These are phyloP conservation scores for Drosophila helvetica DNA, from an alignment of 2,888 invertebrate species.

Conservation along the genomic window DNA sequence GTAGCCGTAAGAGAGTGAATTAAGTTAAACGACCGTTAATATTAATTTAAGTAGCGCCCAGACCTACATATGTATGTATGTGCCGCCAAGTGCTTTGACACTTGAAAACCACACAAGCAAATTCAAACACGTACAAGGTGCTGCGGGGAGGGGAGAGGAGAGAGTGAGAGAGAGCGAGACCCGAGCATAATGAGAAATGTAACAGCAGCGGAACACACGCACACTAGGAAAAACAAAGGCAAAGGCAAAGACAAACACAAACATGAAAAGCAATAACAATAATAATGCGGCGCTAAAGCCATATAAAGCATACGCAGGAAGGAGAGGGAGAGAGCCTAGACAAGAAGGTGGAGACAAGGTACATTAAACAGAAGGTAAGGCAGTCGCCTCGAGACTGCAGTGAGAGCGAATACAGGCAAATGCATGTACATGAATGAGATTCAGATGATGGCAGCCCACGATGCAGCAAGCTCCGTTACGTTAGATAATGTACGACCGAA, in stretches of 20 bases:
- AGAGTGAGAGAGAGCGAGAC: conserved; percentile 1
- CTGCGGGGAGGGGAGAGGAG: neutral
- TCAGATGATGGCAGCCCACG: too few species aligned
- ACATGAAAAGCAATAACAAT: conserved; percentile 53
- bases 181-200: conserved; percentile 46
- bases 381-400: too few species aligned
- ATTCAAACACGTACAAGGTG: conserved; percentile 7
- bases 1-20: conserved; percentile 34
- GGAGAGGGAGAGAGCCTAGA: neutral
- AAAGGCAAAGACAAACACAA: conserved; percentile 7
- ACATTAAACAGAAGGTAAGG: too few species aligned
- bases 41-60: conserved; percentile 51
- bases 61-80: too few species aligned
- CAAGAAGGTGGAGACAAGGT: too few species aligned
- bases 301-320: conserved; percentile 56
- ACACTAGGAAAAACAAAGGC: conserved; percentile 38
- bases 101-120: conserved; percentile 61
- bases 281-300: conserved; percentile 47
- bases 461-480: too few species aligned
- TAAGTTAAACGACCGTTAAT: conserved; percentile 66
- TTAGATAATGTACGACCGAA: too few species aligned
- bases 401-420: too few species aligned
- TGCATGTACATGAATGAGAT: too few species aligned
- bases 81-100: conserved; percentile 53
- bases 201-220: conserved; percentile 32